Conservation (phyloP, 2,888 invertebrate species). For the Orthosia gracilis region DNA sequence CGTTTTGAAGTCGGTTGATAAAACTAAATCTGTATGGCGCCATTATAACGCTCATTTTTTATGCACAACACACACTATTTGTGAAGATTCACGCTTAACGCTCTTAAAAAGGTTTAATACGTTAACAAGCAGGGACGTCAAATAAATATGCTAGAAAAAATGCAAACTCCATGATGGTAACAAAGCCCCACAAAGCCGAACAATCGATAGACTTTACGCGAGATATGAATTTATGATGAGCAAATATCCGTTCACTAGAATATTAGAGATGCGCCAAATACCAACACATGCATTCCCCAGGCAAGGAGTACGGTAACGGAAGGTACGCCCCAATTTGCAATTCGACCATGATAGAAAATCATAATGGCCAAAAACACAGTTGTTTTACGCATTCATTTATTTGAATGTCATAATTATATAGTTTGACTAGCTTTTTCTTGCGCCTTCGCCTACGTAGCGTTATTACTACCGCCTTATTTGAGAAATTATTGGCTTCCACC, state of each 20-base stretch:
- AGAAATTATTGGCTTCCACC: no score
- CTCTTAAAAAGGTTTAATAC: not conserved
- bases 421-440: no score
- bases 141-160: slow-evolving; percentile 14
- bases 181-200: slow-evolving; percentile 15
- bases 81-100: not conserved
- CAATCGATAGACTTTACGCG: slow-evolving; percentile 38
- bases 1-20: no score
- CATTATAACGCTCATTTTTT: not conserved
- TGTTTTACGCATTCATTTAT: not conserved
- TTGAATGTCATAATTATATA: no score
- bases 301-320: not conserved
- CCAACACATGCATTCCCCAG: slow-evolving; percentile 10
- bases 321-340: not conserved
- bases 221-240: slow-evolving; percentile 52
- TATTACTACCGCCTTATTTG: no score
- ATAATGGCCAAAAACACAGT: not conserved
- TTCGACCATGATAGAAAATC: no score
- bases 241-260: slow-evolving; percentile 16
- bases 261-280: slow-evolving; percentile 24
- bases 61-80: not conserved
- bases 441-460: no score
- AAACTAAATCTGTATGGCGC: not conserved
- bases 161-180: slow-evolving; percentile 21
- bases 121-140: not conserved